Evolutionary conservation across 92 coral and sea anemone genomes (phyloP), one percentile per base, ranked within the genome.

Genomic region (Zoanthus sansibaricus): DNA sequence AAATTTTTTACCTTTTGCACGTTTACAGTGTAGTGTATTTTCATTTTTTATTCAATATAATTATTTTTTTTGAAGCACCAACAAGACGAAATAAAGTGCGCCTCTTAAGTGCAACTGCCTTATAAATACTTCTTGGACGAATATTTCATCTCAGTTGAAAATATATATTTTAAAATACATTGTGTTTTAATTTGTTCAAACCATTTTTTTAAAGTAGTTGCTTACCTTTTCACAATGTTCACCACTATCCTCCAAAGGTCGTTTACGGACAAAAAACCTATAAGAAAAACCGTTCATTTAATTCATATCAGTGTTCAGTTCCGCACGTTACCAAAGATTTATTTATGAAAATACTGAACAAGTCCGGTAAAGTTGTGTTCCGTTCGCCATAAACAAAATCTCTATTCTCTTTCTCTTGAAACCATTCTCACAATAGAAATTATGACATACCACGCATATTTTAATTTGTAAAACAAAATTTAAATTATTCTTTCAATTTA

Each of bases 211-310:
- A 37, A 37, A 37, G 42, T 37, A 37, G 2, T 37, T 37, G 64
- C 64, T 58, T 12, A 58, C 64, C 64, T 58, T 58, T 58, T 58
- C 64, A 58, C 64, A 58, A 58, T 58, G 64, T 58, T 58, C 64
- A 58, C n/a, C 64, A 14, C 15, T 14, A 58, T 58, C 64, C 64
- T 58, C 20, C 64, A 58, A 16, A 58, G 64, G 2, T 58, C 64
- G 7, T 58, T 12, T 16, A 58, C 13, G 64, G 18, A 58, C 14
- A 18, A 5, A 58, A 58, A 58, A 0, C 64, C 64, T 58, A 14
- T 14, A 58, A 58, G 5, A 12, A 18, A 58, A 14, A 1, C 4
- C n/a, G 4, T 58, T 1, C 64, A 54, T 58, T 58, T 58, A 58
- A n/a, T 58, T 54, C 16, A 10, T 54, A 25, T 54, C 15, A 15